Percentiles rank a stretch among this genome's conserved stretches.
Evolutionary conservation across 2,888 invertebrate species (phyloP).

Genomic region (Aelia acuminata): DNA sequence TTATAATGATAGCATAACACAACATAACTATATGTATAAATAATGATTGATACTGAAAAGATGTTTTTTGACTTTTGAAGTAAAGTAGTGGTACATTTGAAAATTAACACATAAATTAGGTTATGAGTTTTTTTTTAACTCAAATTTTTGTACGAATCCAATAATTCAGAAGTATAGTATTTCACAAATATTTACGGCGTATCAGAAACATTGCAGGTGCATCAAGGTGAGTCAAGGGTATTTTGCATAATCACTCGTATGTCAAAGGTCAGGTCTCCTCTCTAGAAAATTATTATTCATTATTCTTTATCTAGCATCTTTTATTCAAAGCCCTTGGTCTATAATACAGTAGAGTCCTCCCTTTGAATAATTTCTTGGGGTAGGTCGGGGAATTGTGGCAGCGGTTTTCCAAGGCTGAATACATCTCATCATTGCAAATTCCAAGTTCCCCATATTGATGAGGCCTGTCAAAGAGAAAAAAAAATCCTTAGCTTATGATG

Average conservation of each 20-base stretch:
- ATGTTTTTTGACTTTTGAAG: too few relatives aligned
- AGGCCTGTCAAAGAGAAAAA: not conserved
- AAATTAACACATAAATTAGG: too few relatives aligned
- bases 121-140: too few relatives aligned
- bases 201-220: not conserved
- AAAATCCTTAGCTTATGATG: too few relatives aligned
- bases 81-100: too few relatives aligned
- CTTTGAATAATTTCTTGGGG: not conserved
- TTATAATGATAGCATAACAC: too few relatives aligned
- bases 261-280: not conserved
- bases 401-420: not conserved
- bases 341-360: slow-evolving; percentile 1
- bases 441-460: not conserved
- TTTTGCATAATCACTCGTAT: not conserved
- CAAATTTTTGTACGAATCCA: too few relatives aligned
- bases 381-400: not conserved
- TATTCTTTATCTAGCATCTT: slow-evolving; percentile 31
- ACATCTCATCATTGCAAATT: not conserved
- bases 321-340: slow-evolving; percentile 15
- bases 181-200: too few relatives aligned
- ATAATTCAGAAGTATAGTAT: too few relatives aligned
- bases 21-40: too few relatives aligned
- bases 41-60: too few relatives aligned
- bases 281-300: slow-evolving; percentile 7
- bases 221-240: not conserved